These are phyloP conservation scores for Boloria euphrosyne DNA, from an alignment of 2,888 invertebrate species.

Conservation along the genomic window DNA sequence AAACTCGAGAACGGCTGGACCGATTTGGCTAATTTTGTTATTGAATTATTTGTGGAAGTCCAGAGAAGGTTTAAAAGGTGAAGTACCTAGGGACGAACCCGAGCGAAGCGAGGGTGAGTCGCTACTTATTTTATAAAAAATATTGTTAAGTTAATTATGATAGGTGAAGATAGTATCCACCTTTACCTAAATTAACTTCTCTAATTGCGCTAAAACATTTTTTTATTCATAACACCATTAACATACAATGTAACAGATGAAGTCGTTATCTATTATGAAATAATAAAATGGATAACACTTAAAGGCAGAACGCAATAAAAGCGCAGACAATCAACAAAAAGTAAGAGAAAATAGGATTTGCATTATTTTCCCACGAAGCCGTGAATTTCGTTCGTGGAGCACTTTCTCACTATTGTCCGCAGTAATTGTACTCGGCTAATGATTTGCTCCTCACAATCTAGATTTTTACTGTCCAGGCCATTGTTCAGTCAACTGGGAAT, in stretches of 20 bases:
- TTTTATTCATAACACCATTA: slow-evolving; percentile 10
- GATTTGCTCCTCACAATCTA: slow-evolving; percentile 60
- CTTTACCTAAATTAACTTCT: no score
- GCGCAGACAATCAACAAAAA: slow-evolving; percentile 42
- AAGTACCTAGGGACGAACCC: no score
- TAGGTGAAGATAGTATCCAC: no score
- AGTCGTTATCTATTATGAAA: slow-evolving; percentile 17
- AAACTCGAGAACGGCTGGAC: no score
- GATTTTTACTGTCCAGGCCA: slow-evolving; percentile 48
- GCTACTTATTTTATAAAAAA: no score
- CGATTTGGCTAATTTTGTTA: no score
- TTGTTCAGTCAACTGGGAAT: slow-evolving; percentile 38
- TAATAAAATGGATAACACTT: slow-evolving; percentile 33
- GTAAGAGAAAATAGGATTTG: slow-evolving; percentile 66
- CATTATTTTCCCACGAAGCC: slow-evolving; percentile 60
- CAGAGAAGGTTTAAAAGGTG: no score
- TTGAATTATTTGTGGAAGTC: no score
- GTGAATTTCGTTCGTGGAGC: slow-evolving; percentile 62
- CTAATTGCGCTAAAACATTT: no score
- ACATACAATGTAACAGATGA: not conserved
- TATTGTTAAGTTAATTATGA: no score
- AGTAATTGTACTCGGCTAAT: slow-evolving; percentile 66
- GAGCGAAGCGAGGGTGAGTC: no score
- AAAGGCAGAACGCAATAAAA: slow-evolving; percentile 34
- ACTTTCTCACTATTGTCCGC: slow-evolving; percentile 71